Evolutionary conservation across 2,888 invertebrate genomes (phyloP).

Genomic region (Poecilus cupreus): DNA sequence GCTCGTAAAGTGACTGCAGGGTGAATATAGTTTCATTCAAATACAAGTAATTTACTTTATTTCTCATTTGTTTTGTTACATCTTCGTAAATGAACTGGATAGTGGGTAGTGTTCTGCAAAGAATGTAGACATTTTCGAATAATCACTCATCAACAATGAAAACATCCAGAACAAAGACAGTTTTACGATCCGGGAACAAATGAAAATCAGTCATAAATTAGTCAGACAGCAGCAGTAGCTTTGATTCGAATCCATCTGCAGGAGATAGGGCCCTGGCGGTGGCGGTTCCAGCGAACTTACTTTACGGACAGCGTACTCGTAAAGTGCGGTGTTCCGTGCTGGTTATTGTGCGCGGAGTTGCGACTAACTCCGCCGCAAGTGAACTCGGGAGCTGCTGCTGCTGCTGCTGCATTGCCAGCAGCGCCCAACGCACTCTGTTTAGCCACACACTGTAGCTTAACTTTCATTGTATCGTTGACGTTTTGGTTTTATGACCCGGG

Average conservation of each 20-base stretch:
- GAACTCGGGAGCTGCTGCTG: background rate
- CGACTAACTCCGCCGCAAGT: constrained; percentile 50
- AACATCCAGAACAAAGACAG: constrained; percentile 39
- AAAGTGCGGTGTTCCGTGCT: constrained; percentile 64
- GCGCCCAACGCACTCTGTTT: background rate
- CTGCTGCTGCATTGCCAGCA: background rate
- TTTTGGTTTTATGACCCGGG: constrained; percentile 29
- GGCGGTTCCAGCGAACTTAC: constrained; percentile 30
- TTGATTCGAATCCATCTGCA: constrained; percentile 48
- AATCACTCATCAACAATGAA: constrained; percentile 43
- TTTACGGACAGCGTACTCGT: constrained; percentile 55
- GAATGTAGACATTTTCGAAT: constrained; percentile 27
- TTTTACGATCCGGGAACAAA: constrained; percentile 42
- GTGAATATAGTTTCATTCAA: background rate
- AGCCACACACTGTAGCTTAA: constrained; percentile 13
- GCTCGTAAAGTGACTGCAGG: background rate
- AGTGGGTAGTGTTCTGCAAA: constrained; percentile 10
- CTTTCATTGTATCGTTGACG: constrained; percentile 35
- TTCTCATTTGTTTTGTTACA: background rate
- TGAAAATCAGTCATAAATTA: constrained; percentile 51
- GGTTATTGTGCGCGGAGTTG: constrained; percentile 61
- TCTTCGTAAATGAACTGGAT: constrained; percentile 1
- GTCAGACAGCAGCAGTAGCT: constrained; percentile 19
- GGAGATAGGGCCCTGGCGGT: background rate
- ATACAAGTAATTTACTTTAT: constrained; percentile 11